These are phyloP conservation scores for Lophius americanus DNA, from an alignment of 2,797 vertebrate species.

Conservation along the genomic window DNA sequence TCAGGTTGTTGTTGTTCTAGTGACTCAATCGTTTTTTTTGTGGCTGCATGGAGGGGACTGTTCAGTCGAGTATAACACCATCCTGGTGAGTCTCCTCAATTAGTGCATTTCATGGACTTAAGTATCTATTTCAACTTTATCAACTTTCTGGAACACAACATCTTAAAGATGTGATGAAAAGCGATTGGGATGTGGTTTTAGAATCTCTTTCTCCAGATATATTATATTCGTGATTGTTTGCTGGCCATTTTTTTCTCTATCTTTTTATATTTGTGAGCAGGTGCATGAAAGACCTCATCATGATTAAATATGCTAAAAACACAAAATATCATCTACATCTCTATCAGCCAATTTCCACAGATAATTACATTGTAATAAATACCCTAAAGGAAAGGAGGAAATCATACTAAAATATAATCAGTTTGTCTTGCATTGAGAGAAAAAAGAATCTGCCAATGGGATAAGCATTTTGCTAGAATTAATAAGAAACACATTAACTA, in stretches of 20 bases:
- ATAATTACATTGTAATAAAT: no score
- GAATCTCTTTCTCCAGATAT: neutral
- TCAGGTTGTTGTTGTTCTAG: neutral
- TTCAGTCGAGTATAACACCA: neutral
- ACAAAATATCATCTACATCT: no score
- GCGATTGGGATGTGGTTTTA: neutral
- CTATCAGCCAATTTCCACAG: no score
- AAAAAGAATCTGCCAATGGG: no score
- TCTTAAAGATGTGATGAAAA: no score
- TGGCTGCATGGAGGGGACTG: neutral
- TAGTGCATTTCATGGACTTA: neutral
- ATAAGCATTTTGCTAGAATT: no score
- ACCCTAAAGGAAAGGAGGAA: no score
- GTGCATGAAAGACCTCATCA: neutral
- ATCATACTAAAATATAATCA: no score
- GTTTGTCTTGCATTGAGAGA: no score
- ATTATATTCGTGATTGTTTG: neutral
- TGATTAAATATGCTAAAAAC: neutral
- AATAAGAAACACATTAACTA: no score
- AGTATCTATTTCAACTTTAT: neutral
- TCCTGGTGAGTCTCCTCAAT: neutral
- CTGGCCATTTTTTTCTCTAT: neutral
- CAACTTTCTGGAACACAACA: neutral
- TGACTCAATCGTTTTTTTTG: conserved; percentile 1
- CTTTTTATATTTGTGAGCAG: neutral